phyloP scores from a whole-genome alignment of 1,140 invertebrate species.

The Amphibalanus amphitrite region DNA sequence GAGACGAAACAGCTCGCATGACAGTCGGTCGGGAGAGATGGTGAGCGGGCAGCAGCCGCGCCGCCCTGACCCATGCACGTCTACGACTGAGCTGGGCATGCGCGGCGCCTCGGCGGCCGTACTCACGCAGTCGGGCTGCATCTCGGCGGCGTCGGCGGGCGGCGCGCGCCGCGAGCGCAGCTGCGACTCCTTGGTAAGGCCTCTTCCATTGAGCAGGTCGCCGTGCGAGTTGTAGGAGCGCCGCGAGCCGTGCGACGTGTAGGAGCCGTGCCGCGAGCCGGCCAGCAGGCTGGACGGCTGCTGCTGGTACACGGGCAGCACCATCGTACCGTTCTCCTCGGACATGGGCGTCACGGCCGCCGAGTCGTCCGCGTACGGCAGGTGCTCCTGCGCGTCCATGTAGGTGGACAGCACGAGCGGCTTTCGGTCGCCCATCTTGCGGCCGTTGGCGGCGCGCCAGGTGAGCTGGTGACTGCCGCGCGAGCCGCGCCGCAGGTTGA shows the following conservation, averaged over 20 bases:
- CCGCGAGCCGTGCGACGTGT: constrained; percentile 79
- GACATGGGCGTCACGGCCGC: constrained; percentile 95
- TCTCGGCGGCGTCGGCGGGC: constrained; percentile 19
- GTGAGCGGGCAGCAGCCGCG: too few species aligned
- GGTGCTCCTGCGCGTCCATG: constrained; percentile 76
- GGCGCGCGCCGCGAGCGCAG: constrained; percentile 35
- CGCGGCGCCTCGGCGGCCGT: constrained; percentile 3
- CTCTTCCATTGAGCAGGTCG: constrained; percentile 55
- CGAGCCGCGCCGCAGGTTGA: constrained; percentile 71
- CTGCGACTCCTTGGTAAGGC: constrained; percentile 66
- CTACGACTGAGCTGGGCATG: background rate
- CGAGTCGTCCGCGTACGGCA: constrained; percentile 93
- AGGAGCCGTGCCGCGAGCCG: constrained; percentile 72
- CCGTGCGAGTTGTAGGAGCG: constrained; percentile 85
- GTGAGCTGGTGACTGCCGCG: constrained; percentile 81
- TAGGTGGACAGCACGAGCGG: constrained; percentile 85
- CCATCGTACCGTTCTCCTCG: constrained; percentile 87
- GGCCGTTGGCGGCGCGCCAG: constrained; percentile 50
- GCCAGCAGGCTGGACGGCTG: constrained; percentile 15
- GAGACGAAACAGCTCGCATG: too few species aligned
- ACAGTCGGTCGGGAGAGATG: too few species aligned
- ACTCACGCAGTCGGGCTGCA: constrained; percentile 20
- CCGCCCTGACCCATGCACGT: too few species aligned
- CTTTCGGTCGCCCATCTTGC: constrained; percentile 63
- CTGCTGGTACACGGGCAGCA: constrained; percentile 57